These are phyloP conservation scores for Tetragnatha versicolor DNA, from an alignment of 1,140 invertebrate species.

Conservation along the genomic window DNA sequence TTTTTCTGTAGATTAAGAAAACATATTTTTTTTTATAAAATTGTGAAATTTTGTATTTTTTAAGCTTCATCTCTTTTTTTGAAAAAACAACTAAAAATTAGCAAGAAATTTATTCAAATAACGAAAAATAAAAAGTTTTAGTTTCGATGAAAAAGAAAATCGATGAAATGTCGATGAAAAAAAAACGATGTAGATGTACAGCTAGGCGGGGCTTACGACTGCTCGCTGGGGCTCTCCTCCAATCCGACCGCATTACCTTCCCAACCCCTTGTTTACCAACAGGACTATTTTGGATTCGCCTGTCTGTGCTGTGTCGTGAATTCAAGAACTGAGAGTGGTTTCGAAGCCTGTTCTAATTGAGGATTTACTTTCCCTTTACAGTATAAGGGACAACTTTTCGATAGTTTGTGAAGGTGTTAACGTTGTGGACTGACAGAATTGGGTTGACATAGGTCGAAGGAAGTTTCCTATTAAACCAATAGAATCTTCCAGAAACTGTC, in stretches of 20 bases:
- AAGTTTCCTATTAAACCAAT: neutral
- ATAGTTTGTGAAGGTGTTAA: neutral
- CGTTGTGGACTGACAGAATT: neutral
- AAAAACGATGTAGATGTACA: neutral
- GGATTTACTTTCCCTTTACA: neutral
- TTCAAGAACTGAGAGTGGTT: too few relatives aligned
- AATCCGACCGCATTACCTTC: neutral
- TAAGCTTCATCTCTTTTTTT: too few relatives aligned
- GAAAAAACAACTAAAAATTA: too few relatives aligned
- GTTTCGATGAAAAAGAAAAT: too few relatives aligned
- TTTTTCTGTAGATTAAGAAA: too few relatives aligned
- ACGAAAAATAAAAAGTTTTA: too few relatives aligned
- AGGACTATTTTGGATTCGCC: neutral
- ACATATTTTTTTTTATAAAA: too few relatives aligned
- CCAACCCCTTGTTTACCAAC: neutral
- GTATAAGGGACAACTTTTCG: neutral
- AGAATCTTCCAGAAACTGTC: slow-evolving; percentile 34
- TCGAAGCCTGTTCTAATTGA: neutral
- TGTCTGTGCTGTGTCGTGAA: too few relatives aligned
- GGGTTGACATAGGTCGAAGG: slow-evolving; percentile 9
- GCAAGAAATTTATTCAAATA: too few relatives aligned
- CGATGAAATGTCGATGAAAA: too few relatives aligned
- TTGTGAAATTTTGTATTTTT: too few relatives aligned
- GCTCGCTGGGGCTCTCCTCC: neutral
- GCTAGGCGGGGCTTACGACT: neutral